Conservation (phyloP, 2,888 invertebrate species). For the Stramonita haemastoma region DNA sequence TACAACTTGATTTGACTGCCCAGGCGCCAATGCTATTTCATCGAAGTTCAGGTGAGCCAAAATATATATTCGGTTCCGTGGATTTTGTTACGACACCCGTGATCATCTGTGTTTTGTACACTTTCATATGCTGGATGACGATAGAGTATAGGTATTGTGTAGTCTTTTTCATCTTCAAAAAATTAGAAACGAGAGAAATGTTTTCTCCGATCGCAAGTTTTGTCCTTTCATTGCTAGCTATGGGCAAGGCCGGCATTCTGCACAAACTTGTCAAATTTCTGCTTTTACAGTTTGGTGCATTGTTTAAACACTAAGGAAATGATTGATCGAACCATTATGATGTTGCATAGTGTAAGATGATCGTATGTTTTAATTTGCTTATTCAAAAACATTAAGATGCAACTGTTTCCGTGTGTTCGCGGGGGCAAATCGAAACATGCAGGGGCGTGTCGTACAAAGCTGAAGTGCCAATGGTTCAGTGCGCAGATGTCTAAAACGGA, state of each 20-base stretch:
- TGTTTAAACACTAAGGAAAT: too few relatives aligned
- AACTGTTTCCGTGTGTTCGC: constrained; percentile 33
- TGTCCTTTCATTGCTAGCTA: not conserved
- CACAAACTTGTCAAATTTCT: not conserved
- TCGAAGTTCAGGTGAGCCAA: constrained; percentile 38
- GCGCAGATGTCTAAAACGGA: not conserved
- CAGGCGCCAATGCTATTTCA: constrained; percentile 47
- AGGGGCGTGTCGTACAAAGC: constrained; percentile 47
- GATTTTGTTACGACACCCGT: not conserved
- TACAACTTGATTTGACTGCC: constrained; percentile 40
- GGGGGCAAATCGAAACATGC: constrained; percentile 50
- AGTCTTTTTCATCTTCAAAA: too few relatives aligned
- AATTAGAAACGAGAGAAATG: too few relatives aligned
- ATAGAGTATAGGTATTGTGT: too few relatives aligned
- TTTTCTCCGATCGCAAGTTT: too few relatives aligned
- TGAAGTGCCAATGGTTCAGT: not conserved
- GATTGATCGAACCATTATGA: too few relatives aligned
- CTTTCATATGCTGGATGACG: not conserved
- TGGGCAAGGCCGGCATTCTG: not conserved
- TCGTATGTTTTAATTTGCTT: not conserved
- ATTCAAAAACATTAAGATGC: not conserved
- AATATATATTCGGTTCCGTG: not conserved
- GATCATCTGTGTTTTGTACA: not conserved
- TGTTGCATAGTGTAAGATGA: not conserved
- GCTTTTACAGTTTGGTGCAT: too few relatives aligned